These are phyloP conservation scores for Puma concolor DNA, from an alignment of 2,113 vertebrate genomes.

Conservation along the genomic window DNA sequence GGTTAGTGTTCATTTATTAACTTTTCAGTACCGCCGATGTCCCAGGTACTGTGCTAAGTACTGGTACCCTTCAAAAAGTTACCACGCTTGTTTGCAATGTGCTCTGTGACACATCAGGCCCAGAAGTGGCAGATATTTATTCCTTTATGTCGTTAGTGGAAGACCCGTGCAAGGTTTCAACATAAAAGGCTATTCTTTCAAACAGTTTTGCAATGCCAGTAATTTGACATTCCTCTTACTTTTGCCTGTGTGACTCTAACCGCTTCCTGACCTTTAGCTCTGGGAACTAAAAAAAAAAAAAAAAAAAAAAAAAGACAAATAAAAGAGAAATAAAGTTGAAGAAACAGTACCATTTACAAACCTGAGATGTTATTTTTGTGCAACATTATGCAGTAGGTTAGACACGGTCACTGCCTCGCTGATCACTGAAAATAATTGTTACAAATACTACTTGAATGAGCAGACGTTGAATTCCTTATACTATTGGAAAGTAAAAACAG, in stretches of 20 bases:
- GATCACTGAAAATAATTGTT: background rate
- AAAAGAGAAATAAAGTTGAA: background rate
- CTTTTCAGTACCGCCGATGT: background rate
- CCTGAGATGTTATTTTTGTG: background rate
- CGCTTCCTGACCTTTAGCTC: background rate
- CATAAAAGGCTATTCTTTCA: background rate
- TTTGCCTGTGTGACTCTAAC: background rate
- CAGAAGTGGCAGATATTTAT: background rate
- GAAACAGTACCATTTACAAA: background rate
- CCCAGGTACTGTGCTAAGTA: background rate
- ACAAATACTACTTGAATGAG: slow-evolving; percentile 47
- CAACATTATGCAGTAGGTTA: background rate
- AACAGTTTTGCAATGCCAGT: background rate
- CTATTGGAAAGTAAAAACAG: slow-evolving; percentile 45
- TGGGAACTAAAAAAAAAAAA: background rate
- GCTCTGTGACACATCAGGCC: background rate
- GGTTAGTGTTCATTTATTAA: background rate
- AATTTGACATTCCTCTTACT: background rate
- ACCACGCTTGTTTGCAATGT: background rate
- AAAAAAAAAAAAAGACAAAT: background rate
- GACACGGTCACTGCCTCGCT: background rate
- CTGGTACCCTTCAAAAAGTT: background rate
- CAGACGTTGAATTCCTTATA: background rate
- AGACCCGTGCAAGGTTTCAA: background rate
- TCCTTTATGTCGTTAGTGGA: slow-evolving; percentile 53